phyloP scores from a whole-genome alignment of 2,888 invertebrate species.

The Tricholauxania praeusta region DNA sequence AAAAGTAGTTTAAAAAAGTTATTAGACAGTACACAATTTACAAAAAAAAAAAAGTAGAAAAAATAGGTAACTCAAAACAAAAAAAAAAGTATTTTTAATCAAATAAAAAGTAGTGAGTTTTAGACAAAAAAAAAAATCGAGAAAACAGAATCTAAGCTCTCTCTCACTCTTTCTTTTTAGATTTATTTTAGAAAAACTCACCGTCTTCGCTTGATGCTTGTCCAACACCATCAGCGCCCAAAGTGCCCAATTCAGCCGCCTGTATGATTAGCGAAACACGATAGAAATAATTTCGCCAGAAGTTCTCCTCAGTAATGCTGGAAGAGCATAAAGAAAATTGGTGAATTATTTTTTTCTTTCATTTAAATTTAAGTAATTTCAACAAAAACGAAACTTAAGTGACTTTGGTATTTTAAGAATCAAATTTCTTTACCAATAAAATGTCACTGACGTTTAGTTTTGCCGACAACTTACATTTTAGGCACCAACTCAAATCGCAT shows the following conservation, averaged over 20 bases:
- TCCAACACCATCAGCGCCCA: constrained; percentile 67
- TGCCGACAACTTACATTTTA: constrained; percentile 84
- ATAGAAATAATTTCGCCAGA: constrained; percentile 99
- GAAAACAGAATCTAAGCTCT: too few species aligned
- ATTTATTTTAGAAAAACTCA: constrained; percentile 54
- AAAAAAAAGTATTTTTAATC: neutral
- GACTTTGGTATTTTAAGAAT: too few species aligned
- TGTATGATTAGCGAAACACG: constrained; percentile 98
- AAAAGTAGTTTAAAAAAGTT: constrained; percentile 23
- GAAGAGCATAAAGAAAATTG: constrained; percentile 44
- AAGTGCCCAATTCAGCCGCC: constrained; percentile 80
- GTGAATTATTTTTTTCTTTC: constrained; percentile 1
- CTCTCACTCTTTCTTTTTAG: too few species aligned
- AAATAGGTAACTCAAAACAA: neutral
- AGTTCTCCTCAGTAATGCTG: constrained; percentile 96
- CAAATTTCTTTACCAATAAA: too few species aligned
- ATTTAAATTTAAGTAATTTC: neutral
- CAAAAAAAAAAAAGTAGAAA: constrained; percentile 25
- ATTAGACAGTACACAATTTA: constrained; percentile 18
- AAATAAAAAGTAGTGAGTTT: neutral
- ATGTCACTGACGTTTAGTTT: neutral
- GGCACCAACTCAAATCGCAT: constrained; percentile 99
- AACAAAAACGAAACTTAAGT: neutral
- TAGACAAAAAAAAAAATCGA: neutral
- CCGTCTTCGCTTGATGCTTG: constrained; percentile 68